Evolutionary conservation across 2,113 vertebrate genomes (phyloP), one percentile per base, ranked within the genome.

Genomic region (Cromileptes altivelis): DNA sequence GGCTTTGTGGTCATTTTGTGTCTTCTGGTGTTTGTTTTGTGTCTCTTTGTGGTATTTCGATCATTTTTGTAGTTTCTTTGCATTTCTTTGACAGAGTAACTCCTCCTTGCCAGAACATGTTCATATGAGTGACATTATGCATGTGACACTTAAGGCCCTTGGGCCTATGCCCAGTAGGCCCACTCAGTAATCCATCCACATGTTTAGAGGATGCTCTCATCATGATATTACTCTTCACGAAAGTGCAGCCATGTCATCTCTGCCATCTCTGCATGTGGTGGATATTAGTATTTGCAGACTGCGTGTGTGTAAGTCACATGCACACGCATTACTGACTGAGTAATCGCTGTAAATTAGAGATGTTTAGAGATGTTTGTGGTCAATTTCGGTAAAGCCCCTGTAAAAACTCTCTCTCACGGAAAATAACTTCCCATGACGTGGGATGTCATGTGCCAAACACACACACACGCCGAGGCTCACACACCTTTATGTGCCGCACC

Each of bases 321-420:
- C 37, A 47, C 30, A 61, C 76, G 78, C 68, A 74, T 86, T 71
- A 78, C 87, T 89, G 82, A 88, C 85, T 92, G 80, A 88, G 84
- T 88, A 88, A 92, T 91, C 65, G 37, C 74, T 86, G 86, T 92
- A 90, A 93, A 90, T 93, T 90, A 92, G 85, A 87, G 81, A 85
- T 88, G 80, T 77, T 92, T 93, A 84, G 69, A 88, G 84, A 80
- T 82, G 82, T 86, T 94, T 95, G 93, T 93, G 93, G 93, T 94
- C 75, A 81, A 92, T 94, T 90, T 92, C 82, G 80, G 88, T 85
- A 74, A 95, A 94, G 84, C 81, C 90, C 81, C 74, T 76, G 84
- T 95, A 94, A 95, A 96, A 94, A 93, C 56, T 82, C 75, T 86
- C 87, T 93, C 88, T 94, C 94, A 93, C 83, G 89, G 89, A 95